Percentiles rank a stretch among this genome's conserved stretches.
Conservation (phyloP, 1,140 invertebrate species). For the Drosophila ambigua region DNA sequence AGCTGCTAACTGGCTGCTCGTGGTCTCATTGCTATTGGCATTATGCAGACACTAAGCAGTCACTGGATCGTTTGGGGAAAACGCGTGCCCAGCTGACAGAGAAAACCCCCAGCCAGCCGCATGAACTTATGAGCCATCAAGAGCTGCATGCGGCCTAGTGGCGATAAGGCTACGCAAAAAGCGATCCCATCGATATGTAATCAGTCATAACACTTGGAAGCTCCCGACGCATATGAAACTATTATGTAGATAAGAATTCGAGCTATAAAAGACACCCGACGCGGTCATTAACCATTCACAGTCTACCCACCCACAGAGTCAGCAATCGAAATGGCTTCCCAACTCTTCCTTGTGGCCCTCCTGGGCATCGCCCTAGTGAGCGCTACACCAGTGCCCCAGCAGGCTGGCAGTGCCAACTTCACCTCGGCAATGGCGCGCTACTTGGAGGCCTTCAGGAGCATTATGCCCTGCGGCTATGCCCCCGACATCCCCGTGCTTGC, state of each 20-base stretch:
- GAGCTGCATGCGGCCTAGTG: not conserved
- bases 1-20: too few relatives aligned
- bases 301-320: not conserved
- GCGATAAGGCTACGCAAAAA: not conserved
- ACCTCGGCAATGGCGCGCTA: slow-evolving; percentile 38
- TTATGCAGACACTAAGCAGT: slow-evolving; percentile 3
- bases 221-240: too few relatives aligned
- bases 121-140: slow-evolving; percentile 5
- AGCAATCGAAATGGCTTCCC: slow-evolving; percentile 41
- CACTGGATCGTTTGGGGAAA: not conserved
- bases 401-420: slow-evolving; percentile 33
- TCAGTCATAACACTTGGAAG: slow-evolving; percentile 38
- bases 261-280: slow-evolving; percentile 16
- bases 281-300: not conserved
- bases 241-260: slow-evolving; percentile 12
- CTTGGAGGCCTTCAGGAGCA: slow-evolving; percentile 48
- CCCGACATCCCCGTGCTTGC: slow-evolving; percentile 51
- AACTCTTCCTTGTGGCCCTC: slow-evolving; percentile 41
- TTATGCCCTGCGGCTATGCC: slow-evolving; percentile 62
- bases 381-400: slow-evolving; percentile 29
- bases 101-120: slow-evolving; percentile 1
- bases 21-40: too few relatives aligned
- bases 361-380: slow-evolving; percentile 26
- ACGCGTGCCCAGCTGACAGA: too few relatives aligned
- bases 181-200: slow-evolving; percentile 29